A percentile compares a stretch with the other conserved stretches of the same genome.
phyloP scores from a whole-genome alignment of 1,140 invertebrate genomes.

The Coenobita brevimanus region DNA sequence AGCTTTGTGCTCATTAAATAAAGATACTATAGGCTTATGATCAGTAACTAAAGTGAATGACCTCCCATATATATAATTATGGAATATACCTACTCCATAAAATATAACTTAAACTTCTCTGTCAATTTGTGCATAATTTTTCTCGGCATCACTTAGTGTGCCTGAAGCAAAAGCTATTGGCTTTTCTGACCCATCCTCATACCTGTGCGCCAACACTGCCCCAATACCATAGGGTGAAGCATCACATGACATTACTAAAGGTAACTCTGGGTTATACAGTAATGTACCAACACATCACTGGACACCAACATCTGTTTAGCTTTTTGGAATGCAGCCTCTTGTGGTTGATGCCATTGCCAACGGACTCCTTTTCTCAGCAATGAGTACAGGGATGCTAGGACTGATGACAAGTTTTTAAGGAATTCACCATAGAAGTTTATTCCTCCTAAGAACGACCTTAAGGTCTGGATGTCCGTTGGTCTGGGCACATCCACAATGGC shows the following conservation, averaged over 20 bases:
- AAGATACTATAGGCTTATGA: conserved; percentile 74
- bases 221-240: conserved; percentile 75
- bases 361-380: not conserved
- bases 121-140: conserved; percentile 76
- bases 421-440: conserved; percentile 33
- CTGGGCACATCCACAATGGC: not conserved
- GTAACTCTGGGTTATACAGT: conserved; percentile 72
- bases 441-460: not conserved
- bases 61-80: conserved; percentile 75
- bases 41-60: conserved; percentile 74
- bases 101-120: conserved; percentile 76
- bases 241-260: conserved; percentile 75
- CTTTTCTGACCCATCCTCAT: conserved; percentile 72
- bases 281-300: conserved; percentile 71
- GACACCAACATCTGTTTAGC: conserved; percentile 71
- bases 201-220: conserved; percentile 74
- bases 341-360: conserved; percentile 4
- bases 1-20: conserved; percentile 72
- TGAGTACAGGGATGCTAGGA: conserved; percentile 13
- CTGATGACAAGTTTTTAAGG: not conserved
- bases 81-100: conserved; percentile 75
- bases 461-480: not conserved
- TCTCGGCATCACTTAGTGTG: conserved; percentile 73
- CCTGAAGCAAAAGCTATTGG: conserved; percentile 75
- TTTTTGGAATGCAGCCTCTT: conserved; percentile 70